A percentile compares a stretch with the other conserved stretches of the same genome.
Evolutionary conservation across 2,888 invertebrate species (phyloP).

Genomic region (Eristalis arbustorum): DNA sequence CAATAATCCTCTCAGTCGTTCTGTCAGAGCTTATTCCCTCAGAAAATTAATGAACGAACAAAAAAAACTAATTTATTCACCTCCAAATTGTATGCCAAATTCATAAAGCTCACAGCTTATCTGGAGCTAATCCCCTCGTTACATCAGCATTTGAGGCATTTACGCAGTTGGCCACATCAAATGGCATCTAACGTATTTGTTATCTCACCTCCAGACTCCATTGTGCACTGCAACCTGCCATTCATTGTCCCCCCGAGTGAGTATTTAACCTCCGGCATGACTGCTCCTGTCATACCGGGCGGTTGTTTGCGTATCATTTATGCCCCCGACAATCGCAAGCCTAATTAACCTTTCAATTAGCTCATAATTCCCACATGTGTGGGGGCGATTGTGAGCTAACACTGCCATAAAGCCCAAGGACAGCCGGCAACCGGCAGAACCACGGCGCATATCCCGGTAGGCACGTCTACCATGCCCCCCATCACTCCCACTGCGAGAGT

Average conservation of each 20-base stretch:
- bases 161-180: not conserved
- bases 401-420: conserved; percentile 8
- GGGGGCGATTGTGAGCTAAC: conserved; percentile 10
- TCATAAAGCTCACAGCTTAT: not conserved
- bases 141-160: not conserved
- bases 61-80: too few relatives aligned
- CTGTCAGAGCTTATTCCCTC: not conserved
- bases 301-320: conserved; percentile 54
- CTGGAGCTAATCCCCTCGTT: not conserved
- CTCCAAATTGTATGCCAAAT: not conserved
- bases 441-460: not conserved
- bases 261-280: not conserved
- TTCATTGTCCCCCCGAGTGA: not conserved
- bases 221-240: not conserved
- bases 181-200: not conserved
- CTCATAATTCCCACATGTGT: conserved; percentile 35
- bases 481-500: not conserved
- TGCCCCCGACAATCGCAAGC: conserved; percentile 32
- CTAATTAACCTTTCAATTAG: conserved; percentile 63
- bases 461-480: not conserved
- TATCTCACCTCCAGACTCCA: not conserved
- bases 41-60: not conserved
- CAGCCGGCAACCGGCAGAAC: not conserved
- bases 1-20: not conserved
- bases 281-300: not conserved